These are phyloP conservation scores for Heterotilapia buettikoferi DNA, from an alignment of 2,113 vertebrate genomes.

Conservation along the genomic window DNA sequence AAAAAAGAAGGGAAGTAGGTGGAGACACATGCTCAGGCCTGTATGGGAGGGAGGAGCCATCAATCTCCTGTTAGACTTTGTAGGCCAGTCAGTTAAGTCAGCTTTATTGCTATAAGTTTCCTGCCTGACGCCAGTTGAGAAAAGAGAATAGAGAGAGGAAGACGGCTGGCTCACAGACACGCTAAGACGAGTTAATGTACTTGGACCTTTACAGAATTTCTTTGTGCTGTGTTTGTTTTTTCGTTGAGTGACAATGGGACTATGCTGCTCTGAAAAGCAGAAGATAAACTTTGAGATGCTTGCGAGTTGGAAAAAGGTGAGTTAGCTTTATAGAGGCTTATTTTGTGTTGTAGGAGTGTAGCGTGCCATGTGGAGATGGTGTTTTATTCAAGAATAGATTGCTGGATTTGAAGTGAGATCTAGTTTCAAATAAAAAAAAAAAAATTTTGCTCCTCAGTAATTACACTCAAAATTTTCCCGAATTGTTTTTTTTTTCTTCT, in stretches of 20 bases:
- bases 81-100: constrained; percentile 45
- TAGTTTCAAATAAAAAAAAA: fast-evolving
- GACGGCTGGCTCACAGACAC: not conserved
- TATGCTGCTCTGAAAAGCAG: constrained; percentile 70
- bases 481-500: not conserved
- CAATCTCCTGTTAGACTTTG: constrained; percentile 11
- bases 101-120: constrained; percentile 60
- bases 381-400: not conserved
- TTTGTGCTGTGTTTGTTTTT: not conserved
- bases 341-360: not conserved
- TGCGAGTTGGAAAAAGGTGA: constrained; percentile 68
- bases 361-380: not conserved
- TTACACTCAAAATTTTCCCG: not conserved
- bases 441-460: not conserved
- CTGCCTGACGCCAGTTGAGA: constrained; percentile 56
- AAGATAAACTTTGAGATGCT: constrained; percentile 48
- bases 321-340: not conserved
- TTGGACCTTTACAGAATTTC: constrained; percentile 4
- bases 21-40: constrained; percentile 30
- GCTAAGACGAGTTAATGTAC: not conserved
- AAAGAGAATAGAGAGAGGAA: constrained; percentile 33
- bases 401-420: not conserved
- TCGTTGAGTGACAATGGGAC: constrained; percentile 67
- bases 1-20: constrained; percentile 50
- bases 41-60: constrained; percentile 48